Base-by-base conservation (phyloP, 1,140 invertebrate species). In the Proales similis region DNA sequence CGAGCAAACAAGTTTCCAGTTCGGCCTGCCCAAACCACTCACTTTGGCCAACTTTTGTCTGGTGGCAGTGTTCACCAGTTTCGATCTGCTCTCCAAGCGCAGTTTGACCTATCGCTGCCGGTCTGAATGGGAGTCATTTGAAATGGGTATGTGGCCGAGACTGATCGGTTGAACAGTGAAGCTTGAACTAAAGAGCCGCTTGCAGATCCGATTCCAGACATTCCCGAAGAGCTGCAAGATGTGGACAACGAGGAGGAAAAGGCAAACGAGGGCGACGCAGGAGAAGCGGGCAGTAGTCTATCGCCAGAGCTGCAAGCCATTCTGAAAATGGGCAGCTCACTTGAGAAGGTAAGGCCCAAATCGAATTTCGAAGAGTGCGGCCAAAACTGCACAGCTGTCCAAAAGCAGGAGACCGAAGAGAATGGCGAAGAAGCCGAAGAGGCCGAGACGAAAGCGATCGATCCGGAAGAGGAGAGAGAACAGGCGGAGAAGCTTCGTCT, bases 11-110 rank as follows among this genome's bases (percentile, higher is more conserved):
- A 67, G 68, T 4, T 68, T 74, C 42, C 67, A 65, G 3, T 75
- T 76, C 69, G 72, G 73, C 17, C 70, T 76, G 32, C 73, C 74
- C 12, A 65, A 68, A 62, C 22, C 70, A 6, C 63, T 75, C 20
- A 70, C 71, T 5, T 57, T 75, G 53, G 68, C 69, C 14, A 68
- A 74, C 66, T 71, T 69, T 67, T 69, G 67, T 6, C 62, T 73
- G 46, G 61, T 70, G 19, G 64, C 72, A 30, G 48, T 75, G 17
- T 69, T 70, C 65, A 70, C 70, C 32, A 70, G 68, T 36, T 76
- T 68, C 69, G 74, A 76, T 48, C 70, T 74, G 63, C 70, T 67
- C 47, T 75, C 74, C n/a, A 53, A 64, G 11, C 68, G 68, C n/a
- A 71, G 69, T 63, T 70, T 70, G 64, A 65, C 69, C 27, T 72